Evolutionary conservation across 2,888 invertebrate genomes (phyloP), one percentile per base, ranked within the genome.

Genomic region (Galerucella pusilla): DNA sequence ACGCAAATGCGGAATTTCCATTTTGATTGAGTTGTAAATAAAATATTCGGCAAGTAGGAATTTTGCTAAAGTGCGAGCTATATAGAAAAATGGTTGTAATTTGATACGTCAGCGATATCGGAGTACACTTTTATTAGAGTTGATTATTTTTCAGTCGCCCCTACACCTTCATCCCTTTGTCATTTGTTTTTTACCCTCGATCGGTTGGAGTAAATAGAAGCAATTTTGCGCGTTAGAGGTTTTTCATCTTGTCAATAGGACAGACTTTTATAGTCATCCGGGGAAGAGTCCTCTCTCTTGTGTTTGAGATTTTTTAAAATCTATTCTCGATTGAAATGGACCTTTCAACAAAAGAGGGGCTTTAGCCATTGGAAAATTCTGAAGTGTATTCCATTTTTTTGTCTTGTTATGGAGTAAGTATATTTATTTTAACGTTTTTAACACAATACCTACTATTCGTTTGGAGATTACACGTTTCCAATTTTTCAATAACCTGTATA

Each of bases 101-200:
- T 77, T 78, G 79, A 80, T 80, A 78, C 78, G 79, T 79, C 79
- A 76, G 72, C 78, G 79, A 79, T 79, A 80, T 70, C 80, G 68
- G 66, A 74, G 72, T 75, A 78, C 79, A 76, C 77, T 80, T 80
- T 81, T 79, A 81, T 80, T 80, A 77, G 72, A 78, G 79, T 79
- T 81, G 81, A 79, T 80, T 80, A 79, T 79, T 78, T 78, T 74
- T 70, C 76, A 77, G 74, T 78, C 78, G 74, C 76, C 78, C 78
- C 76, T 78, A 59, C 60, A 77, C 79, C 81, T 80, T 74, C 77
- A 68, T 75, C 76, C 75, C 78, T 74, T 77, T 66, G 80, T 81
- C 83, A 83, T 83, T 82, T 83, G 80, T 81, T 82, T 78, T 78
- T 80, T 80, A 82, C 79, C 82, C 82, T 79, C 80, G 71, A 73